Evolutionary conservation across 1,140 invertebrate genomes (phyloP), one percentile per base, ranked within the genome.

Genomic region (Teleopsis dalmanni): DNA sequence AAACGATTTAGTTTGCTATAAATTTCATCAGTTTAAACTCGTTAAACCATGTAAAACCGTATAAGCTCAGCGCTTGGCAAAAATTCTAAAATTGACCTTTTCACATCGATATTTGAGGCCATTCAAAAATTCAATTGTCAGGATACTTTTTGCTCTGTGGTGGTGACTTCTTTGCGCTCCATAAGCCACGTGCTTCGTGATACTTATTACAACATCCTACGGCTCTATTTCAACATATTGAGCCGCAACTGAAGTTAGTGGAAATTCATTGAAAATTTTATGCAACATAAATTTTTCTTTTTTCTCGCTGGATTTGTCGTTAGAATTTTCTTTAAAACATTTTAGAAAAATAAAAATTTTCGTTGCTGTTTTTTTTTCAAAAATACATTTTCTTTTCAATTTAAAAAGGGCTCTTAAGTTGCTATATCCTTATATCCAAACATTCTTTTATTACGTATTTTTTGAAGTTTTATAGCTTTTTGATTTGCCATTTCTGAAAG

Each of bases 201-300:
- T n/a, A n/a, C n/a, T n/a, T n/a, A n/a, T n/a, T n/a, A n/a, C n/a
- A n/a, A n/a, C n/a, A n/a, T n/a, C n/a, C n/a, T n/a, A n/a, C n/a
- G n/a, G n/a, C n/a, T n/a, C n/a, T n/a, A n/a, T n/a, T n/a, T n/a
- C n/a, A n/a, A n/a, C n/a, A n/a, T n/a, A n/a, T n/a, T n/a, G n/a
- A 27, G 31, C 41, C 41, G 22, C 41, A 43, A 31, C 31, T 43
- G 27, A 43, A 43, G 31, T 29, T 27, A 29, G 41, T 43, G 31
- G 31, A 43, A 43, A 43, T 43, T 43, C 41, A 43, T 43, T 43
- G 41, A 43, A 43, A 43, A 29, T 43, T 43, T 43, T 43, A 43
- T 43, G 41, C 41, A 16, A 43, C 41, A 43, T 43, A 43, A 43
- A 43, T 43, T 43, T 43, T 43, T n/a, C n/a, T n/a, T 29, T 43